Percentiles rank a stretch among this genome's conserved stretches.
Evolutionary conservation across 2,888 invertebrate species (phyloP).

Genomic region (Rhamnusium bicolor): DNA sequence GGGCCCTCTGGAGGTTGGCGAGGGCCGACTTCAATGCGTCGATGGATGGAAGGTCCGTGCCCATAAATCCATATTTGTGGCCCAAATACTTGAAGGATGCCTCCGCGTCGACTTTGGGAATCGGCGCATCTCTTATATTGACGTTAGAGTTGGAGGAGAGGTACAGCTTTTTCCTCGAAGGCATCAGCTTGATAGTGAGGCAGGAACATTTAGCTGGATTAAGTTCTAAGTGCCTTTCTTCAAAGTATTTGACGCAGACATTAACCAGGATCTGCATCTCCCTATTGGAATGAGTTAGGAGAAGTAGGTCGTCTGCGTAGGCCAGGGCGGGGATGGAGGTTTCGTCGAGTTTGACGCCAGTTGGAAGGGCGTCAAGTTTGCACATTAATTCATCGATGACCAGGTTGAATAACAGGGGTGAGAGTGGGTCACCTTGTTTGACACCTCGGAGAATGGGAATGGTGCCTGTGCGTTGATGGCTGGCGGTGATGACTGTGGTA

Average conservation of each 20-base stretch:
- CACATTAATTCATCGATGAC: not conserved
- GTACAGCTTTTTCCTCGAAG: not conserved
- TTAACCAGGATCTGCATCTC: not conserved
- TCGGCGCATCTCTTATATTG: not conserved
- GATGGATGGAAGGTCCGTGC: not conserved
- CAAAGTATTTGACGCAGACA: not conserved
- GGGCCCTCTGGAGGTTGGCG: constrained; percentile 56
- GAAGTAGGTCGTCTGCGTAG: constrained; percentile 36
- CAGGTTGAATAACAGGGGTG: too few species aligned
- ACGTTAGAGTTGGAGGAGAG: not conserved
- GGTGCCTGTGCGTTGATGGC: too few species aligned
- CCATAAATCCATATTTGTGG: constrained; percentile 31
- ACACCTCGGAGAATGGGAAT: too few species aligned
- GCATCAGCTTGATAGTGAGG: not conserved
- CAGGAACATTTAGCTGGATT: not conserved
- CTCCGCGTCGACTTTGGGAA: not conserved
- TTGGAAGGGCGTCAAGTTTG: not conserved
- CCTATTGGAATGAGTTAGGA: constrained; percentile 43
- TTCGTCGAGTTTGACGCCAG: not conserved
- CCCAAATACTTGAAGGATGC: constrained; percentile 48
- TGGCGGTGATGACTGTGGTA: too few species aligned
- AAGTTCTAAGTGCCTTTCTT: not conserved
- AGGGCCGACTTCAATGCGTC: constrained; percentile 40
- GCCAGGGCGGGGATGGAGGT: constrained; percentile 45
- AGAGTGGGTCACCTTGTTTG: too few species aligned